Conservation (phyloP, 2,113 vertebrate species). For the Lagenorhynchus albirostris region DNA sequence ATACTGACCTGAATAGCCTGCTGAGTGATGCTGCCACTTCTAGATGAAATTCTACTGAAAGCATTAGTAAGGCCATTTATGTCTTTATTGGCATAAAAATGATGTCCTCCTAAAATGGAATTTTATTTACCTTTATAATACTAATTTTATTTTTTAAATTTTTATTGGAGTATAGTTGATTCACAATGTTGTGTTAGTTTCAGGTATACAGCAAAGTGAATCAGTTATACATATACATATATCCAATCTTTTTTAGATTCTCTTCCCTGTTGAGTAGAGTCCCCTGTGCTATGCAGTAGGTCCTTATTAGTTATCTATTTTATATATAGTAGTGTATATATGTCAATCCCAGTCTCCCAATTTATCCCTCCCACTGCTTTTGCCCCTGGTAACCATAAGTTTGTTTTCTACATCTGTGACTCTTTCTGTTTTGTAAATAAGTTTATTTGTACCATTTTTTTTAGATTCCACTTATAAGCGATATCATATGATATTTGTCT, state of each 20-base stretch:
- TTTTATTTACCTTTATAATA: background rate
- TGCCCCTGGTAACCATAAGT: background rate
- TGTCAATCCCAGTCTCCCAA: background rate
- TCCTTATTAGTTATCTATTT: background rate
- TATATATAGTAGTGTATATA: background rate
- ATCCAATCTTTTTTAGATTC: background rate
- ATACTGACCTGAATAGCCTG: constrained; percentile 79
- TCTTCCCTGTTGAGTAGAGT: background rate
- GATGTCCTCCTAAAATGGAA: constrained; percentile 73
- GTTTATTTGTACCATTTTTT: background rate
- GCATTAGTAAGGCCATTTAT: constrained; percentile 72
- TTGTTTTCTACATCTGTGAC: background rate
- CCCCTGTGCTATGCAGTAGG: background rate
- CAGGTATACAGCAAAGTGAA: background rate
- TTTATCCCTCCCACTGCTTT: background rate
- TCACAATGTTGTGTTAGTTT: background rate
- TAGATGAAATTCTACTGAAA: constrained; percentile 77
- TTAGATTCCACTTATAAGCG: background rate
- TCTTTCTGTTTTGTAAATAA: background rate
- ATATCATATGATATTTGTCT: background rate
- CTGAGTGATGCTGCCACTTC: constrained; percentile 69
- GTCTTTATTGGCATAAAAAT: constrained; percentile 56
- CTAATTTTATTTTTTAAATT: background rate
- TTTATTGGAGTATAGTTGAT: background rate
- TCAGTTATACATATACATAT: background rate